Evolutionary conservation across 2,888 invertebrate species (phyloP), one percentile per base, ranked within the genome.

Genomic region (Thalpophila matura): DNA sequence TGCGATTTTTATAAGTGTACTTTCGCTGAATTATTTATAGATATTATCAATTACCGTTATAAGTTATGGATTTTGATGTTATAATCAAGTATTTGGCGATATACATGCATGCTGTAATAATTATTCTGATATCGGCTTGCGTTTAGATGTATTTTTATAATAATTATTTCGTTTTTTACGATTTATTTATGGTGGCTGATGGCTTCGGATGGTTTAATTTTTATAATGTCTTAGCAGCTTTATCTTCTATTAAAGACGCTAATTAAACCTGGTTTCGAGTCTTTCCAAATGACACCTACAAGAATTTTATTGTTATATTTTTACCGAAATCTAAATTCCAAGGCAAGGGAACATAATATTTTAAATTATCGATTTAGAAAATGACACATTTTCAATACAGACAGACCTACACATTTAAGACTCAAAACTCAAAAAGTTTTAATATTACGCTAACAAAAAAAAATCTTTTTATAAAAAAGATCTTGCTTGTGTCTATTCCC

Each of bases 21-120:
- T 79, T 79, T 79, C 76, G 62, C 76, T 79, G 59, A 71, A 64
- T 71, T 64, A 73, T 63, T 75, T 53, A 69, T 67, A 56, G 20
- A 49, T 68, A 43, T 60, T 78, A 67, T 70, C 60, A 64, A 61
- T 56, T 66, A 42, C 59, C 50, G 76, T 71, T 63, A 56, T 57
- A 76, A 66, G 45, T 63, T 56, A 66, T 49, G 35, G 35, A 14
- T 62, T 66, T 66, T 51, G 9, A 66, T 55, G 6, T 54, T 6
- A 40, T 35, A n/a, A 33, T 56, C n/a, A 27, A 50, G 38, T 46
- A 35, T 71, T 54, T 62, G 9, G 22, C 5, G 24, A 46, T 58
- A 58, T 20, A 35, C 31, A 46, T 49, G 16, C 51, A 40, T 35
- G 18, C 16, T 26, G 43, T 56, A 42, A 46, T 35, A 20, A 7